Base-by-base conservation (phyloP, 2,113 vertebrate genomes). In the Nettapus auritus region DNA sequence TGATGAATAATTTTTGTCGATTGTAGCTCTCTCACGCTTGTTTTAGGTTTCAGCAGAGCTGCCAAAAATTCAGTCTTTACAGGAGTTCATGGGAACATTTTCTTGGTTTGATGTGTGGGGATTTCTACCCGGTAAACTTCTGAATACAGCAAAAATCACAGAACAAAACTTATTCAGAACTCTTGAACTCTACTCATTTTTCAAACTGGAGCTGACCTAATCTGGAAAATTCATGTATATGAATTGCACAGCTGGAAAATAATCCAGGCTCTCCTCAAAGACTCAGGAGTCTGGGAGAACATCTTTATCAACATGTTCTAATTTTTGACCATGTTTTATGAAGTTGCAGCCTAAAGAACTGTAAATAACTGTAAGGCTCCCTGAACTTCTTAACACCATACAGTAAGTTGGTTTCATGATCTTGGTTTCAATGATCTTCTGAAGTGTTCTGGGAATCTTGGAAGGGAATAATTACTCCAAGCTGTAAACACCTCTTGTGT, bases 41-140 rank as follows among this genome's bases (percentile, higher is more conserved):
- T 78, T 96, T 91, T 83, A 90, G 75, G 63, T 93, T 95, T 93
- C 85, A 89, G 38, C 42, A 40, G 52, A 78, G 56, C 33, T 95
- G 91, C 82, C 95, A 96, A 94, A 95, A 95, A 90, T 42, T 67
- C 55, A 42, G 12, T 34, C 40, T 94, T 94, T 63, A 70, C 55
- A 50, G 75, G 50, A 94, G 89, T 90, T 94, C 82, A 46, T 86
- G 91, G 71, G 79, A 97, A 91, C 67, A 25, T 88, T 90, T 95
- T 94, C 62, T 82, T 82, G 29, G 33, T 71, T 95, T 77, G 42
- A 80, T 86, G 75, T 81, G 55, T 67, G 59, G 67, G 55, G 16
- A 10, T 89, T 94, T 92, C 6, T 3, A 77, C 31, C 29, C 0
- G 0, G 52, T 78, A 92, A 90, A 93, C 42, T 84, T 74, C 34